These are phyloP conservation scores for Protomyctophum bolini DNA, from an alignment of 2,113 vertebrate genomes.

Conservation along the genomic window DNA sequence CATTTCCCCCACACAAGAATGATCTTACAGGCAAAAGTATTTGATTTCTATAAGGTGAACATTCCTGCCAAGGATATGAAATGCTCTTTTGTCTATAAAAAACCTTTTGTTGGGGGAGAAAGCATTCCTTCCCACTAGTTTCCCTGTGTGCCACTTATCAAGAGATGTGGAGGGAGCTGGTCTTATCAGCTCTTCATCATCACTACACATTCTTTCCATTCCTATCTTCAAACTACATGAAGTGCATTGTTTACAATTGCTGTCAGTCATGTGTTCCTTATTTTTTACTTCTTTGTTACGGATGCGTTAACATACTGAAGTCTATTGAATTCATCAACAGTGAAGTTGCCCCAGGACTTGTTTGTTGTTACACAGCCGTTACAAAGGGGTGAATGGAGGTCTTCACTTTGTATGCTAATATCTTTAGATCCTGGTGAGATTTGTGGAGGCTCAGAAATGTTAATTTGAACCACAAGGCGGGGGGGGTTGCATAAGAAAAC, in stretches of 20 bases:
- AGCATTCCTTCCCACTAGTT: neutral
- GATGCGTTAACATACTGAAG: neutral
- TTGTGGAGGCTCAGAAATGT: neutral
- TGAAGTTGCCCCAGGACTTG: neutral
- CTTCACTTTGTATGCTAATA: neutral
- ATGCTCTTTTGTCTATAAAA: neutral
- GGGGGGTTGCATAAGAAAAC: rapidly evolving
- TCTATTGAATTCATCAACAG: neutral
- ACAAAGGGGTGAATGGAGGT: conserved; percentile 31
- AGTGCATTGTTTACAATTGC: neutral
- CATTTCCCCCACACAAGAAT: neutral
- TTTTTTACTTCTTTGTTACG: neutral
- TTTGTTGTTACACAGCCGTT: conserved; percentile 2
- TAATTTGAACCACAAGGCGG: neutral
- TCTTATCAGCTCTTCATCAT: conserved; percentile 22
- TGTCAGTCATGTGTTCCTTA: neutral
- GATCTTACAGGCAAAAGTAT: neutral
- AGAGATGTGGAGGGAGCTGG: conserved; percentile 2
- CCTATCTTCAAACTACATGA: conserved; percentile 9
- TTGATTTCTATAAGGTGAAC: neutral
- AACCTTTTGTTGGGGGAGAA: neutral
- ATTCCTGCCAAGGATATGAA: neutral
- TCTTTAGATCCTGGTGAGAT: no score
- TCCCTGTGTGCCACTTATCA: conserved; percentile 16
- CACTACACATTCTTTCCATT: conserved; percentile 56